Evolutionary conservation across 1,140 invertebrate genomes (phyloP).

Genomic region (Elysia chlorotica): DNA sequence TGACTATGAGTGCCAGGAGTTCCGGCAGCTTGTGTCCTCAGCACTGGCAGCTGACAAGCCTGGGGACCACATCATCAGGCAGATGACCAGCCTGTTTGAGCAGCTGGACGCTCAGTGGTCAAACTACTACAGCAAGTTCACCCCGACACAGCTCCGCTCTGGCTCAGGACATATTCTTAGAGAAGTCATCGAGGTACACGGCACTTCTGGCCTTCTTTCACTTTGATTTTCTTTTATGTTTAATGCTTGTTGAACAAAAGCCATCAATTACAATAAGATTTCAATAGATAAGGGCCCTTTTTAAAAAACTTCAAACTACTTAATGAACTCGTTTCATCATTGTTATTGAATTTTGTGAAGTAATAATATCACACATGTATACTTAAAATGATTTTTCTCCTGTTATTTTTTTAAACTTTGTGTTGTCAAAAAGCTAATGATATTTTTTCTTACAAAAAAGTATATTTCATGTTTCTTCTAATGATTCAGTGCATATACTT

Average conservation of each 20-base stretch:
- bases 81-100: conserved; percentile 42
- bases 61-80: conserved; percentile 2
- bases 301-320: too few species aligned
- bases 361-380: too few species aligned
- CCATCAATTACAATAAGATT: too few species aligned
- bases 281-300: too few species aligned
- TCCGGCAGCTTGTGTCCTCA: conserved; percentile 33
- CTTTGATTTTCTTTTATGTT: too few species aligned
- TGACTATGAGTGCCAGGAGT: conserved; percentile 41
- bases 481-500: background rate
- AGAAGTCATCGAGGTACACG: conserved; percentile 18
- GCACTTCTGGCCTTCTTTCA: too few species aligned
- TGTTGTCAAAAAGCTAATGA: background rate
- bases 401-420: background rate
- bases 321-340: too few species aligned
- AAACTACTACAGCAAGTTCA: conserved; percentile 27
- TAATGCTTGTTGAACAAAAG: too few species aligned
- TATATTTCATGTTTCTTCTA: too few species aligned
- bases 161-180: conserved; percentile 8
- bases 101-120: conserved; percentile 44
- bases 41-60: conserved; percentile 21
- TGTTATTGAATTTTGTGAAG: too few species aligned
- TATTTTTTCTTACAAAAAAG: background rate
- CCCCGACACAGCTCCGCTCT: conserved; percentile 23
- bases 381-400: too few species aligned